Evolutionary conservation across 1,140 invertebrate genomes (phyloP).

Genomic region (Cydia amplana): DNA sequence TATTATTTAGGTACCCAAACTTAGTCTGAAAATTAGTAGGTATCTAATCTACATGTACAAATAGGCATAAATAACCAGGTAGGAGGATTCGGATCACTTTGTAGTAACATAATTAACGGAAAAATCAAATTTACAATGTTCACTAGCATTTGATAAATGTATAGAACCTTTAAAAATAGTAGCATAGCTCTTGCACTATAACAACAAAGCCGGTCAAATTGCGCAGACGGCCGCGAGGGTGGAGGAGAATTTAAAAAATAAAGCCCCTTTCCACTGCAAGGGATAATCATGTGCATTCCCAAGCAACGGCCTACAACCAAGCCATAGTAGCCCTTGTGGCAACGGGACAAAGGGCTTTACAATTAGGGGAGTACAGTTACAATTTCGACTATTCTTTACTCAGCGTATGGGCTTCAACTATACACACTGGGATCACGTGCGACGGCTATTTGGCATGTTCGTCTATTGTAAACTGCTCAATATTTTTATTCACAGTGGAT

Average conservation of each 20-base stretch:
- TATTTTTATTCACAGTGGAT: conserved; percentile 29
- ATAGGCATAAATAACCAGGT: no score
- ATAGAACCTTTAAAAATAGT: not conserved
- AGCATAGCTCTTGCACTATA: not conserved
- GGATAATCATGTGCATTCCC: conserved; percentile 39
- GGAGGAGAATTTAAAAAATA: conserved; percentile 62
- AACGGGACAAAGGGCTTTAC: not conserved
- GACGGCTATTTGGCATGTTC: conserved; percentile 48
- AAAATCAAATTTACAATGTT: no score
- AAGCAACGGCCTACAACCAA: conserved; percentile 19
- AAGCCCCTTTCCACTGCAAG: conserved; percentile 48
- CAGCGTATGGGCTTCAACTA: conserved; percentile 38
- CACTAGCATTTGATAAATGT: not conserved
- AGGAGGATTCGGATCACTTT: no score
- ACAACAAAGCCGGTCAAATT: conserved; percentile 54
- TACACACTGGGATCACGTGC: conserved; percentile 47
- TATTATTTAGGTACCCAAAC: no score
- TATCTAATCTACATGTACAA: no score
- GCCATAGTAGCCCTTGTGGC: not conserved
- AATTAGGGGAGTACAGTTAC: conserved; percentile 7
- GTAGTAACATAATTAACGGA: no score
- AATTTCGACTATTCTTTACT: conserved; percentile 45
- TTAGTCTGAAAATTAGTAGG: no score
- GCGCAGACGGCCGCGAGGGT: conserved; percentile 47
- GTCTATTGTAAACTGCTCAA: conserved; percentile 36